Conservation (phyloP, 2,113 vertebrate genomes). For the Eudyptes chrysolophus region DNA sequence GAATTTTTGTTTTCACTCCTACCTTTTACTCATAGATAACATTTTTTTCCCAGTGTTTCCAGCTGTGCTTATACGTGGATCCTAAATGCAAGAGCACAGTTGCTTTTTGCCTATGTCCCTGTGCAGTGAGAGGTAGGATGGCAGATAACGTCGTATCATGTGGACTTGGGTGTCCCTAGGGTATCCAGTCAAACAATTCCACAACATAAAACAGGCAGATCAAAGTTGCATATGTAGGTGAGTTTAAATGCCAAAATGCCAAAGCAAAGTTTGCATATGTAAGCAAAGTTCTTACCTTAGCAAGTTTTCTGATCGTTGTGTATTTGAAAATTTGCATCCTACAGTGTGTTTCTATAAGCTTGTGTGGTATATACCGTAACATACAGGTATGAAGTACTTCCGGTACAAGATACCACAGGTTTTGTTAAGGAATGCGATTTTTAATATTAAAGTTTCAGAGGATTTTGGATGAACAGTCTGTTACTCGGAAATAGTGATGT, state of each 20-base stretch:
- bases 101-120: neutral
- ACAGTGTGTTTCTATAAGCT: neutral
- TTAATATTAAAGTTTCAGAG: neutral
- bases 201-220: neutral
- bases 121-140: neutral
- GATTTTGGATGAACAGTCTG: neutral
- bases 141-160: rapidly evolving
- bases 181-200: neutral
- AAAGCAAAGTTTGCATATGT: neutral
- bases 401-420: no score
- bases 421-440: neutral
- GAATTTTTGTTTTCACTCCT: neutral
- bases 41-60: neutral
- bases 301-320: neutral
- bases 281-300: neutral
- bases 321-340: neutral
- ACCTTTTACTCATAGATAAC: neutral
- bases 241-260: neutral
- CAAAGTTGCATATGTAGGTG: neutral
- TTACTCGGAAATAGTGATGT: neutral
- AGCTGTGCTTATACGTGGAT: neutral
- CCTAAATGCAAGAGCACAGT: neutral
- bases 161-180: neutral
- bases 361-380: neutral
- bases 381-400: neutral